Evolutionary conservation across 2,113 vertebrate genomes (phyloP), one percentile per base, ranked within the genome.

Genomic region (Hemiscyllium ocellatum): DNA sequence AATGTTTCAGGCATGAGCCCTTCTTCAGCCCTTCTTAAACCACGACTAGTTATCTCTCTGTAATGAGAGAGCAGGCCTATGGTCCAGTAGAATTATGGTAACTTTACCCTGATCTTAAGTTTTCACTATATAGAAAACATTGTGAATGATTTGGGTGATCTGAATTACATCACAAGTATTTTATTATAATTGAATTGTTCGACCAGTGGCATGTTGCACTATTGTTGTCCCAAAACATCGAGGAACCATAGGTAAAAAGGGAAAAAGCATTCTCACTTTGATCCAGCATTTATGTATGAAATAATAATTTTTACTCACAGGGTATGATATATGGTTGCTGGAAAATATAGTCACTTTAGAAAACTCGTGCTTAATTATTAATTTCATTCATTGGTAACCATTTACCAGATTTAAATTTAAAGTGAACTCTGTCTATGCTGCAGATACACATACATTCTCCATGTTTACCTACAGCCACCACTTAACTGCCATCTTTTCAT

Each of bases 311-410:
- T 52, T 61, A 33, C 33, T 19, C 65, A n/a, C 17, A 20, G 10
- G n/a, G 56, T n/a, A 91, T 26, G 19, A 93, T 66, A 66, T 93
- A 0, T 42, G 89, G 20, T 66, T 66, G 89, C n/a, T 90, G 33
- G 22, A 20, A 37, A 93, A 93, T 4, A 22, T 61, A 13, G 26
- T 29, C 50, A 61, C n/a, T 66, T 37, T 66, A 33, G 61, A 93
- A 93, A 93, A 93, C 37, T n/a, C 66, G 61, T 93, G 56, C 61
- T 91, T 19, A 66, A 37, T 66, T 66, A 90, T 90, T 87, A 65
- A 37, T 37, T 93, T 93, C 5, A 37, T 66, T 65, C 56, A 61
- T 61, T 93, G 33, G 61, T 93, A 37, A 66, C 26, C 56, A 65
- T 15, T 37, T 42, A 83, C 37, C 42, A 26, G 70, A 24, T 29